These are phyloP conservation scores for Gorsachius goisagi DNA, from an alignment of 2,113 vertebrate genomes.

Conservation along the genomic window DNA sequence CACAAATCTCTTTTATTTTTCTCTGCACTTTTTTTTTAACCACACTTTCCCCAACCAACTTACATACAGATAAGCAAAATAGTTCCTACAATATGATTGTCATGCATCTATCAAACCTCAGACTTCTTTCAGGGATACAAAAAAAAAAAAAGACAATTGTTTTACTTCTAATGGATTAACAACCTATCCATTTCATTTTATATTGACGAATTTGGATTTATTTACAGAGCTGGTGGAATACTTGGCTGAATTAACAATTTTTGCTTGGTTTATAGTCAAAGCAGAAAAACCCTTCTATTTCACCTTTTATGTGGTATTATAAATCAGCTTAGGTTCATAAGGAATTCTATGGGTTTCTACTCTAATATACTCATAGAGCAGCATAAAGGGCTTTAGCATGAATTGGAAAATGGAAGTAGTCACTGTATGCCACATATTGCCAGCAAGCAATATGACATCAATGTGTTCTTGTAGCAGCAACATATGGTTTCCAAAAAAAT, in stretches of 20 bases:
- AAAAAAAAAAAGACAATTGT: background rate
- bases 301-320: conserved; percentile 33
- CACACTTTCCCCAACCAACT: background rate
- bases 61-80: background rate
- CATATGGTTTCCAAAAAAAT: conserved; percentile 58
- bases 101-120: background rate
- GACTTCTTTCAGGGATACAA: background rate
- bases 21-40: background rate
- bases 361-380: background rate
- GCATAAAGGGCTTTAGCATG: background rate
- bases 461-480: conserved; percentile 29
- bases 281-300: background rate
- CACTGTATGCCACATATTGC: background rate
- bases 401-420: conserved; percentile 13
- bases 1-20: conserved; percentile 31
- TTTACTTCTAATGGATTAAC: conserved; percentile 34
- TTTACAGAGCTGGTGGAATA: background rate
- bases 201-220: background rate
- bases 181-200: background rate
- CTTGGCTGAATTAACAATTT: conserved; percentile 50
- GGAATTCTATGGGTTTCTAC: background rate
- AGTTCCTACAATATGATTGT: background rate
- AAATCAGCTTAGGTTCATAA: conserved; percentile 32
- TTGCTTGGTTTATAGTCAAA: conserved; percentile 2
- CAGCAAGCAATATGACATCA: conserved; percentile 35